Evolutionary conservation across 2,797 vertebrate species (phyloP).

Genomic region (Monodelphis domestica): DNA sequence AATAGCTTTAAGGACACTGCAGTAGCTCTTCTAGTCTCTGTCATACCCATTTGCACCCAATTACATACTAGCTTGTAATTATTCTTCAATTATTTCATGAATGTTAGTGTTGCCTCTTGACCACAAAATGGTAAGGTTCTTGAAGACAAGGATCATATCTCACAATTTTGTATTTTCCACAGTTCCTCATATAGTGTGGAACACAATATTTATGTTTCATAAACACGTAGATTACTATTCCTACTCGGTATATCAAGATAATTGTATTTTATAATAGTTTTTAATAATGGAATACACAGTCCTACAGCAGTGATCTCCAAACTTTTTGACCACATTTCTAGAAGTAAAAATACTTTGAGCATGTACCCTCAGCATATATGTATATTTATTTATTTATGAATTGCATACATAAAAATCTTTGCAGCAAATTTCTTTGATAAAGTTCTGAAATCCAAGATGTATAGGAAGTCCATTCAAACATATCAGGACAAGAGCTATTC

Average conservation of each 20-base stretch:
- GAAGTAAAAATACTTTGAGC: background rate
- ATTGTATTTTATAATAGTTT: conserved; percentile 15
- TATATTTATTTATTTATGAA: background rate
- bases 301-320: background rate
- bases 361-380: background rate
- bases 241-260: background rate
- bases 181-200: background rate
- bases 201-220: background rate
- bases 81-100: background rate
- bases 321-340: background rate
- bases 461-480: background rate
- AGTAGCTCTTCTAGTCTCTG: background rate
- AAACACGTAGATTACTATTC: background rate
- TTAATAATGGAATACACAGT: background rate
- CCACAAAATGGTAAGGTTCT: background rate
- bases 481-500: background rate
- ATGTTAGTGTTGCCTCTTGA: background rate
- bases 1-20: background rate
- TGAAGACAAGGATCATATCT: background rate
- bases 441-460: background rate
- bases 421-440: background rate
- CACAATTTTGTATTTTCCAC: background rate
- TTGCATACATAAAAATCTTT: background rate
- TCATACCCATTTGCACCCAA: background rate
- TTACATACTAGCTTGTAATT: background rate